Evolutionary conservation across 2,113 vertebrate genomes (phyloP).

Genomic region (Fregata magnificens): DNA sequence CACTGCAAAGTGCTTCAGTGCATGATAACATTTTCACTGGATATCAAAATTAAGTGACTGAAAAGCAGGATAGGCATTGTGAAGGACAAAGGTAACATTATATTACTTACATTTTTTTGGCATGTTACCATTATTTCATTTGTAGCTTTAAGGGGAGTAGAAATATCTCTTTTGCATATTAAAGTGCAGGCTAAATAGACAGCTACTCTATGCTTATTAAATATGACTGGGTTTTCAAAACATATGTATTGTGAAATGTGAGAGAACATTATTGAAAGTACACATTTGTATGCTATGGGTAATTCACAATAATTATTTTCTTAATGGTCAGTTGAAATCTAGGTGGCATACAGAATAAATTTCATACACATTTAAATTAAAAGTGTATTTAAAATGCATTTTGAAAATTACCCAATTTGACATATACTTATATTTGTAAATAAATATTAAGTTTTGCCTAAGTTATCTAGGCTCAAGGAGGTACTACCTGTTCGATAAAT

Average conservation of each 20-base stretch:
- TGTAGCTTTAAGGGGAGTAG: background rate
- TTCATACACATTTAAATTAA: background rate
- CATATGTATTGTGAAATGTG: background rate
- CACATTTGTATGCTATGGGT: background rate
- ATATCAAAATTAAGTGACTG: constrained; percentile 2
- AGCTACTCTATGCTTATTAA: background rate
- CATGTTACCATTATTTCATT: background rate
- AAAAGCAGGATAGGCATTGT: background rate
- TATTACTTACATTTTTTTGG: background rate
- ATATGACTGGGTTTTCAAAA: background rate
- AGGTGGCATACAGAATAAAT: background rate
- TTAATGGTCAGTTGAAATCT: background rate
- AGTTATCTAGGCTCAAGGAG: background rate
- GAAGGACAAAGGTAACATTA: background rate
- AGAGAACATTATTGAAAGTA: background rate
- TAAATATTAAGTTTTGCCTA: background rate
- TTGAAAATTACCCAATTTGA: background rate
- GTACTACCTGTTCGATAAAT: background rate
- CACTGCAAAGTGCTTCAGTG: background rate
- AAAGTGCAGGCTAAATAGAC: constrained; percentile 18
- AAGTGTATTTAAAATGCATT: background rate
- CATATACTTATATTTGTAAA: background rate
- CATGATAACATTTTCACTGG: background rate
- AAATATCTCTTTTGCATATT: background rate
- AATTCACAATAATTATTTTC: constrained; percentile 15